phyloP scores from a whole-genome alignment of 1,140 invertebrate species.

The Carcinoscorpius rotundicauda region DNA sequence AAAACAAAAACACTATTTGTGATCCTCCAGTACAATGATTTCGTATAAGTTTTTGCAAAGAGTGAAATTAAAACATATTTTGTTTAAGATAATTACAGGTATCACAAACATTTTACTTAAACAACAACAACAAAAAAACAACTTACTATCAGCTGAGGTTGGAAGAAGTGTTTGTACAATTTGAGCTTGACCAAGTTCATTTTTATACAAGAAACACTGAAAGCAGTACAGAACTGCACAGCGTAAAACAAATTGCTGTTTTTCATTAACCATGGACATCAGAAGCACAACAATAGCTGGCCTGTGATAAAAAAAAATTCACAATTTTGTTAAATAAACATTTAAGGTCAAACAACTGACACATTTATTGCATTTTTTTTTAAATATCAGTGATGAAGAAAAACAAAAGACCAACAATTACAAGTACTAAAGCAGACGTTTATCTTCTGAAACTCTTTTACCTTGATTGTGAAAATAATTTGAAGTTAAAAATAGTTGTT shows the following conservation, averaged over 20 bases:
- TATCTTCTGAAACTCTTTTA: too few species aligned
- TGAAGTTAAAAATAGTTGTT: too few species aligned
- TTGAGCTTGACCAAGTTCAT: slow-evolving; percentile 73
- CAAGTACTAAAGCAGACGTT: too few species aligned
- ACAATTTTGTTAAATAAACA: neutral
- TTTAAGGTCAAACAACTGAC: neutral
- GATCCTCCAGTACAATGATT: too few species aligned
- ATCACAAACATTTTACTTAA: neutral
- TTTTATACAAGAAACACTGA: slow-evolving; percentile 89
- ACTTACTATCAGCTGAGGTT: slow-evolving; percentile 54
- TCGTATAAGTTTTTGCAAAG: too few species aligned
- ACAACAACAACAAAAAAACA: neutral
- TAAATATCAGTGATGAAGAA: too few species aligned
- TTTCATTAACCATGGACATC: slow-evolving; percentile 99
- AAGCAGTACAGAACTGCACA: slow-evolving; percentile 96
- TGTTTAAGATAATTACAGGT: too few species aligned
- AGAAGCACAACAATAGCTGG: slow-evolving; percentile 87
- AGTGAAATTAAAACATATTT: too few species aligned
- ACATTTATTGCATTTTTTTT: too few species aligned
- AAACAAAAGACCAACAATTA: too few species aligned
- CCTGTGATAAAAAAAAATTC: slow-evolving; percentile 35
- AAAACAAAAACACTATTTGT: too few species aligned
- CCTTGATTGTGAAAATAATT: too few species aligned
- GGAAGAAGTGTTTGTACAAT: slow-evolving; percentile 86
- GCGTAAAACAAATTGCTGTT: slow-evolving; percentile 80